phyloP scores from a whole-genome alignment of 2,113 vertebrate species.

The Myrmecophaga tridactyla region DNA sequence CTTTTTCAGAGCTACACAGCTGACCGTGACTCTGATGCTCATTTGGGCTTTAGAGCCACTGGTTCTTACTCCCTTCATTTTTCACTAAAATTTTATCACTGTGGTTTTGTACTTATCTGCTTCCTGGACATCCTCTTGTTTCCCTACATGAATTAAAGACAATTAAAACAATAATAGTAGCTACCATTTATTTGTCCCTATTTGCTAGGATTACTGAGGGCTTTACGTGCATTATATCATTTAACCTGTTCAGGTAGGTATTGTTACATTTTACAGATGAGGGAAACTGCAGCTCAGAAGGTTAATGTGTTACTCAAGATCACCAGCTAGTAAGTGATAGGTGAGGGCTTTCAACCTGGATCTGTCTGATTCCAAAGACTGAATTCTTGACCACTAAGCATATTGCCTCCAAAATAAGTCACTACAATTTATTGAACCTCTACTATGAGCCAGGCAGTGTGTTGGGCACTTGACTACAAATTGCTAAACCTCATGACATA shows the following conservation, averaged over 20 bases:
- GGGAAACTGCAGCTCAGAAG: background rate
- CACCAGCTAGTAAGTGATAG: background rate
- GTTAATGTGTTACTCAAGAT: background rate
- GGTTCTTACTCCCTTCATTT: background rate
- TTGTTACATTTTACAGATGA: background rate
- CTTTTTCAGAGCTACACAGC: background rate
- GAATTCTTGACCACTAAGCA: background rate
- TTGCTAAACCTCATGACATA: background rate
- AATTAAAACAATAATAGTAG: background rate
- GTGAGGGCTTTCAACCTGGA: background rate
- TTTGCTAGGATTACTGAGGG: background rate
- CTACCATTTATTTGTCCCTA: background rate
- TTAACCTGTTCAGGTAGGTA: background rate
- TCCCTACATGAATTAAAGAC: background rate
- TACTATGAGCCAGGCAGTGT: background rate
- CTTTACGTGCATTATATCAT: background rate
- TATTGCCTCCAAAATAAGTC: background rate
- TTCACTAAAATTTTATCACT: background rate
- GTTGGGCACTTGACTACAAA: background rate
- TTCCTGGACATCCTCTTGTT: background rate
- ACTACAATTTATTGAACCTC: background rate
- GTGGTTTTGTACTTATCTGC: background rate
- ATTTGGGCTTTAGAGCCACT: background rate
- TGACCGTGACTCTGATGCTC: background rate
- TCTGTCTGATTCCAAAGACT: background rate